Base-by-base conservation (phyloP, 2,113 vertebrate species). In the Oncorhynchus kisutch region DNA sequence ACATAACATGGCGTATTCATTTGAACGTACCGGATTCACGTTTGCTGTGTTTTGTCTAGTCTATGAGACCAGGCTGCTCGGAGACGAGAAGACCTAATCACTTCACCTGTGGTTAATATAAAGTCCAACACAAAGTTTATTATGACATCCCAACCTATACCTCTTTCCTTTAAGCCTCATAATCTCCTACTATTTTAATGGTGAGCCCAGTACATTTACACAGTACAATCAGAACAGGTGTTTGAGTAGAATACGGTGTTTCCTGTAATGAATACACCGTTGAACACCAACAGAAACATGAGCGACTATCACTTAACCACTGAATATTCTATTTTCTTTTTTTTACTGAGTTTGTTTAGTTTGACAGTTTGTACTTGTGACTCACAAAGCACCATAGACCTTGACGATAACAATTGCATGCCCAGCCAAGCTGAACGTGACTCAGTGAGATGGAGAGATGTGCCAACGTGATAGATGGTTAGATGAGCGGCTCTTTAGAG, bases 361-460 rank as follows among this genome's bases (percentile, higher is more conserved):
- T 62, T 22, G 59, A n/a, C 59, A 7, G n/a, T n/a, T 22, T 71
- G 70, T 57, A 22, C 4, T 24, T 16, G 22, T 90, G 88, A 86
- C 70, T 85, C 84, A 89, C 62, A 66, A 70, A 81, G 78, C 13
- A 48, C 27, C 74, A 67, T 68, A 81, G 49, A n/a, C 14, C 16
- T n/a, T 59, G 57, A 18, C 13, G 57, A 75, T 59, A 80, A n/a
- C 29, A 64, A 76, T 75, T 75, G 75, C 73, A 79, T 20, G 57
- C 3, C 81, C 77, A 75, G 65, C 24, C 4, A 64, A 81, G 71
- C 80, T 34, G 45, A 80, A 79, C 67, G 25, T 71, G 72, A 78
- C 39, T 75, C 76, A 64, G 5, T 0, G n/a, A 80, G 51, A 16
- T 5, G 16, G 75, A 62, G 65, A 0, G 3, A 45, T 34, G 31